These are phyloP conservation scores for Ginglymostoma cirratum DNA, from an alignment of 2,113 vertebrate species.

Conservation along the genomic window DNA sequence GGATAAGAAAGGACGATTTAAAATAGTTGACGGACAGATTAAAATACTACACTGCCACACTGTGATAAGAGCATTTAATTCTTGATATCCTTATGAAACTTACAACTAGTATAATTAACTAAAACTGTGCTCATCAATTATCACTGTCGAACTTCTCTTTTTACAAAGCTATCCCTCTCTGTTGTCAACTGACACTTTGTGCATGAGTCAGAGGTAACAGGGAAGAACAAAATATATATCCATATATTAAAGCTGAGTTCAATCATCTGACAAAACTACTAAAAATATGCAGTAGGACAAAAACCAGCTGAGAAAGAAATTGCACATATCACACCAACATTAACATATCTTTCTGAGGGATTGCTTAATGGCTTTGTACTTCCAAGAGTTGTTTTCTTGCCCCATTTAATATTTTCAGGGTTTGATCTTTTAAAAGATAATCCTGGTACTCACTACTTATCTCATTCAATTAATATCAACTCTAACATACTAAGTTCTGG, in stretches of 20 bases:
- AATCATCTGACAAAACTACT: not conserved
- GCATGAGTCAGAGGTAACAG: not conserved
- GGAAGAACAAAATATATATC: not conserved
- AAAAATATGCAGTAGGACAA: not conserved
- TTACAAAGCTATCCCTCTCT: not conserved
- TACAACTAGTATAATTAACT: conserved; percentile 11
- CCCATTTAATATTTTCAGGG: not conserved
- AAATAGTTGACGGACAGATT: not conserved
- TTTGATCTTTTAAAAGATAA: not conserved
- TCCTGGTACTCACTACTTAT: not conserved
- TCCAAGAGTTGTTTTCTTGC: not conserved
- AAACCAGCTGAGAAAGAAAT: not conserved
- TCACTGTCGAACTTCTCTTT: conserved; percentile 1
- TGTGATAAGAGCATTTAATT: not conserved
- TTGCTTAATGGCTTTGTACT: not conserved
- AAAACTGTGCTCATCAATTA: conserved; percentile 23
- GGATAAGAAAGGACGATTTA: not conserved
- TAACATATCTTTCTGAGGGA: not conserved
- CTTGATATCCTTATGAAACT: not conserved
- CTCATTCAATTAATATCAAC: not conserved
- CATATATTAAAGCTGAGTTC: not conserved
- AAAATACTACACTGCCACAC: not conserved
- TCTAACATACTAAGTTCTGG: not conserved
- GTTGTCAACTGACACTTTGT: not conserved
- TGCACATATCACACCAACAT: not conserved